phyloP scores from a whole-genome alignment of 2,797 vertebrate species.

The Spheniscus humboldti region DNA sequence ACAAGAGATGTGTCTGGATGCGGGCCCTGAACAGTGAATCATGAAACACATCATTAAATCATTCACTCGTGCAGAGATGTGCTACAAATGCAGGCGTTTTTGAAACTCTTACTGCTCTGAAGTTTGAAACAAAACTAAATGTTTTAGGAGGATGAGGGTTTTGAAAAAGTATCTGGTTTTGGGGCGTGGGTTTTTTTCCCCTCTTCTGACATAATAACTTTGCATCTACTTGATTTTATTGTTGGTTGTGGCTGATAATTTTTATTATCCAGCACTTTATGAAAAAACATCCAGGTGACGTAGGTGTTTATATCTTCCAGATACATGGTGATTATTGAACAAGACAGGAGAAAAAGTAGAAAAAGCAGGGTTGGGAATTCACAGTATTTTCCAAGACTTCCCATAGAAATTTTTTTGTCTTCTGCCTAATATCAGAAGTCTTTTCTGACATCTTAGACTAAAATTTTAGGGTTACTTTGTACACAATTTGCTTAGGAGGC shows the following conservation, averaged over 20 bases:
- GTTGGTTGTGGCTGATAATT: neutral
- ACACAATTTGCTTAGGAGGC: neutral
- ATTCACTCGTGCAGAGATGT: neutral
- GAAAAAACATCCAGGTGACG: neutral
- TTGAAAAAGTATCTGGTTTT: neutral
- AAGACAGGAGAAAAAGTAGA: neutral
- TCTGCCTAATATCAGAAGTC: neutral
- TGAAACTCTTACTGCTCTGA: neutral
- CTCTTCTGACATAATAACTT: neutral
- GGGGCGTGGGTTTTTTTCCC: no score
- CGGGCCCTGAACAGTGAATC: neutral
- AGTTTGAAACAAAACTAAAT: neutral
- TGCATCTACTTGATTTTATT: neutral
- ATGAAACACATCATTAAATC: neutral
- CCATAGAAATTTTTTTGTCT: neutral
- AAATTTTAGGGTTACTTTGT: neutral
- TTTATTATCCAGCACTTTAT: neutral
- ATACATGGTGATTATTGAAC: neutral
- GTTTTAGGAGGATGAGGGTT: neutral
- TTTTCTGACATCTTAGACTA: neutral
- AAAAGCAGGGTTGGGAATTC: neutral
- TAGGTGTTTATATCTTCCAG: neutral
- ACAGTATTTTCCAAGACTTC: neutral
- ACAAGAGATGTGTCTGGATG: neutral
- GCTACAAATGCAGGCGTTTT: neutral